phyloP scores from a whole-genome alignment of 23 tunicate genomes.

The Styela clava region DNA sequence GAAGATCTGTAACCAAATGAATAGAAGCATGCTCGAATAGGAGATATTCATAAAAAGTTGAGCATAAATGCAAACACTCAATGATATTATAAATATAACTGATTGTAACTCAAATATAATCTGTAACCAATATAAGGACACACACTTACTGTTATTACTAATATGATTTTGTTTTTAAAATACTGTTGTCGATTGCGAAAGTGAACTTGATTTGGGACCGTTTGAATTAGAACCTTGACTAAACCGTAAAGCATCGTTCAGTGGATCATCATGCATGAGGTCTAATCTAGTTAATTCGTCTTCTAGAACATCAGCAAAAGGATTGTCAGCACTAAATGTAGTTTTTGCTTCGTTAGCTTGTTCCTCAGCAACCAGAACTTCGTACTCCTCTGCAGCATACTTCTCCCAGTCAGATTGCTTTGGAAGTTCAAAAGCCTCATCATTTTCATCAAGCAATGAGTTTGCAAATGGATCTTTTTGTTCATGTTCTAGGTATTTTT shows the following conservation, averaged over 20 bases:
- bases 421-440: conserved; percentile 9
- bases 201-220: background rate
- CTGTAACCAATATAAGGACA: too few species aligned
- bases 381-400: conserved; percentile 89
- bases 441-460: conserved; percentile 38
- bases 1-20: too few species aligned
- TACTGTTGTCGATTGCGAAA: background rate
- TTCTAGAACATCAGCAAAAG: conserved; percentile 3
- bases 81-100: too few species aligned
- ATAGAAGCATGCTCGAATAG: too few species aligned
- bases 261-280: background rate
- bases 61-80: too few species aligned
- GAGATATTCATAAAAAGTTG: too few species aligned
- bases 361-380: conserved; percentile 93
- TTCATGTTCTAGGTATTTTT: conserved; percentile 90
- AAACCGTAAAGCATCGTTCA: background rate
- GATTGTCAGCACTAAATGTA: background rate
- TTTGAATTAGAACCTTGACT: background rate
- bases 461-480: conserved; percentile 92
- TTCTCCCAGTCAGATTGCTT: conserved; percentile 80
- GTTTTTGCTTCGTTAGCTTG: conserved; percentile 56
- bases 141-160: too few species aligned
- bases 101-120: too few species aligned
- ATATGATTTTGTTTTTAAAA: too few species aligned
- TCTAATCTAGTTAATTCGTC: background rate